Percentiles rank a stretch among this genome's conserved stretches.
These are phyloP conservation scores for Phylloscopus whistleri DNA, from an alignment of 2,113 vertebrate genomes.

Conservation along the genomic window DNA sequence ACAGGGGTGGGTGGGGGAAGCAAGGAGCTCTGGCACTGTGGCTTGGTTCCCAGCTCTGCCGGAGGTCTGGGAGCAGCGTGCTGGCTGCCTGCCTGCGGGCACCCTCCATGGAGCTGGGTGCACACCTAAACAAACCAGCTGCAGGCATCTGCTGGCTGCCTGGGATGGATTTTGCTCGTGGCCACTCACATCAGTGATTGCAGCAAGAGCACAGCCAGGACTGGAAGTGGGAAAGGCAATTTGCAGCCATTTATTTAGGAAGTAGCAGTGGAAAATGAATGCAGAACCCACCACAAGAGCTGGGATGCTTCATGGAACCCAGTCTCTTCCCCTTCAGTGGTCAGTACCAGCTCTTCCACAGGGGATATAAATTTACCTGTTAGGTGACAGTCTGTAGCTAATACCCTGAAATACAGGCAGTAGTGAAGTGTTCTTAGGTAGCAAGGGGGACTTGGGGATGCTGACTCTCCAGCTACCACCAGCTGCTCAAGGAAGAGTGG, in stretches of 20 bases:
- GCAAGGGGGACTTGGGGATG: neutral
- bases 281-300: accelerated
- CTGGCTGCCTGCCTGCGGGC: neutral
- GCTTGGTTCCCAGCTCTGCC: neutral
- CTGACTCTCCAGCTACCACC: neutral
- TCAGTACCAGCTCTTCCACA: neutral
- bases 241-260: neutral
- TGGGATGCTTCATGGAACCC: neutral
- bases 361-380: neutral
- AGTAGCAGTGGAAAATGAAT: neutral
- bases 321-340: neutral
- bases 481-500: neutral
- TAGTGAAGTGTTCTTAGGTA: neutral
- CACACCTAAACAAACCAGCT: neutral
- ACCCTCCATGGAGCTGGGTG: neutral
- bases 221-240: neutral
- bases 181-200: neutral
- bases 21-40: neutral
- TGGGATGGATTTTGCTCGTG: neutral
- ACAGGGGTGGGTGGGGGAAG: neutral
- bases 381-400: neutral
- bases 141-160: accelerated
- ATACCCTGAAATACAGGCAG: neutral
- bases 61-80: neutral
- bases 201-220: neutral